phyloP scores from a whole-genome alignment of 2,888 invertebrate species.

The Psococerastis gibbosa region DNA sequence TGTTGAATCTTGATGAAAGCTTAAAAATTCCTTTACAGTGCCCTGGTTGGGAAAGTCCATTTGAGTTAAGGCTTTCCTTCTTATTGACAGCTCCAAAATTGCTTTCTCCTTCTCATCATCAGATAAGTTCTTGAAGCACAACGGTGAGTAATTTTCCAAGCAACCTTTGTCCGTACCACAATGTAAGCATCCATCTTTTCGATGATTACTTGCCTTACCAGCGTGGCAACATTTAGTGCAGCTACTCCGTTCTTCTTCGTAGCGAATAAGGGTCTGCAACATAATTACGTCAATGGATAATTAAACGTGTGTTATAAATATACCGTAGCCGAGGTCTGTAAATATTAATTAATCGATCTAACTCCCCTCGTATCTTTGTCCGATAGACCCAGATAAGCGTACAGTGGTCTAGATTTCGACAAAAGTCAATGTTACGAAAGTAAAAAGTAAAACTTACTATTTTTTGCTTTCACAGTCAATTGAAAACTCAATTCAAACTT shows the following conservation, averaged over 20 bases:
- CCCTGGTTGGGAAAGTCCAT: slow-evolving; percentile 49
- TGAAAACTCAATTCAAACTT: too few species aligned
- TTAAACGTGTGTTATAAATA: slow-evolving; percentile 8
- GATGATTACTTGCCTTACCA: slow-evolving; percentile 40
- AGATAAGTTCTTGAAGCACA: slow-evolving; percentile 26
- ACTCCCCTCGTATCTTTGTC: too few species aligned
- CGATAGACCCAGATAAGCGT: too few species aligned
- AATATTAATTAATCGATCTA: slow-evolving; percentile 9
- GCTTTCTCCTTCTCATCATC: slow-evolving; percentile 41
- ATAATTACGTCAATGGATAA: neutral
- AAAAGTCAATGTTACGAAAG: too few species aligned
- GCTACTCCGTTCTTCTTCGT: slow-evolving; percentile 35
- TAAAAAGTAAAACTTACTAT: too few species aligned
- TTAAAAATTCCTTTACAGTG: slow-evolving; percentile 52
- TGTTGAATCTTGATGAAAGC: slow-evolving; percentile 34
- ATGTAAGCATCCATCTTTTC: slow-evolving; percentile 40
- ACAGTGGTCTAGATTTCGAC: too few species aligned
- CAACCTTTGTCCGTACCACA: slow-evolving; percentile 45
- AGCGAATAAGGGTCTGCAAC: slow-evolving; percentile 5
- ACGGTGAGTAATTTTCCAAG: slow-evolving; percentile 21
- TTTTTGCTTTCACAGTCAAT: too few species aligned
- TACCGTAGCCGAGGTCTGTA: slow-evolving; percentile 8
- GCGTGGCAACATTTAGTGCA: slow-evolving; percentile 54
- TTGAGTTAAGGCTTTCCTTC: slow-evolving; percentile 43
- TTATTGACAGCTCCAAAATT: slow-evolving; percentile 42